These are phyloP conservation scores for Eupeodes corollae DNA, from an alignment of 1,140 invertebrate genomes.

Conservation along the genomic window DNA sequence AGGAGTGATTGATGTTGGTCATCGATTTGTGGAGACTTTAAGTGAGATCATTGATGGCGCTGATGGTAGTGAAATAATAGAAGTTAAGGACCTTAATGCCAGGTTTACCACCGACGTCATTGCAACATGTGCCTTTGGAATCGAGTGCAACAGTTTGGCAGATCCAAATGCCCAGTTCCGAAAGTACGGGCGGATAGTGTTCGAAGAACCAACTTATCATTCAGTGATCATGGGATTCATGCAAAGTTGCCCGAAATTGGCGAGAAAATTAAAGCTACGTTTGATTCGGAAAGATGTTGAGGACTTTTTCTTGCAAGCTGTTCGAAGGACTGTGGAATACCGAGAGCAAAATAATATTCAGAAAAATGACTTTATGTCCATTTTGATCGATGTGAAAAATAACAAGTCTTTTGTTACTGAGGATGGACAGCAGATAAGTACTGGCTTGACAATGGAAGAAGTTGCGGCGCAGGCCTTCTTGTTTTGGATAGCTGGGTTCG, in stretches of 20 bases:
- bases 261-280: conserved; percentile 11
- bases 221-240: conserved; percentile 9
- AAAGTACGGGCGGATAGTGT: conserved; percentile 19
- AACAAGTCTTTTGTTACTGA: not conserved
- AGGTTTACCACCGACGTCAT: conserved; percentile 50
- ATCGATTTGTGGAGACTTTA: conserved; percentile 17
- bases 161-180: conserved; percentile 38
- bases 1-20: conserved; percentile 28
- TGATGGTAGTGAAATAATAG: conserved; percentile 26
- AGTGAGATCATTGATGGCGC: conserved; percentile 14
- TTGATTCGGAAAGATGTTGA: conserved; percentile 10
- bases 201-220: conserved; percentile 15
- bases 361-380: conserved; percentile 45
- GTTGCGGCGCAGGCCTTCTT: conserved; percentile 37
- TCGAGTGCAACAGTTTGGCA: conserved; percentile 39
- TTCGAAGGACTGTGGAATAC: conserved; percentile 36
- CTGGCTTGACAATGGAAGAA: conserved; percentile 4
- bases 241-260: conserved; percentile 19
- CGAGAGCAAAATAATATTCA: conserved; percentile 24
- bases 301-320: conserved; percentile 35
- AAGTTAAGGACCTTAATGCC: conserved; percentile 48
- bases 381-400: conserved; percentile 41
- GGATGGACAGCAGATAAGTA: not conserved
- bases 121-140: conserved; percentile 41
- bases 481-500: conserved; percentile 47